These are phyloP conservation scores for Polyergus mexicanus DNA, from an alignment of 1,140 invertebrate species.

Conservation along the genomic window DNA sequence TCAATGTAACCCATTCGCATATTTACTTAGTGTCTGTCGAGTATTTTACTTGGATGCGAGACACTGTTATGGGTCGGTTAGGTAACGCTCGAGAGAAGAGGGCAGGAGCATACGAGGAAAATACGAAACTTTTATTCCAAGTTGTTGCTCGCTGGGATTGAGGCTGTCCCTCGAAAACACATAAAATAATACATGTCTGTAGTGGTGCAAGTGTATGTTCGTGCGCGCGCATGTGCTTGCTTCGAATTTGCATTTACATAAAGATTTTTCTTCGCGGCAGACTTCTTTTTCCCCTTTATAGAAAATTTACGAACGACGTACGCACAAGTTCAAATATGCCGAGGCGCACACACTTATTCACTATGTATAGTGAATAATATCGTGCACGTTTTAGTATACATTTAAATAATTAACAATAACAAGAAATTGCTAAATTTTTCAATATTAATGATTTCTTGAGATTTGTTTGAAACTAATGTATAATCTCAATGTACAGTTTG, in stretches of 20 bases:
- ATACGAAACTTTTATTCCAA: slow-evolving; percentile 67
- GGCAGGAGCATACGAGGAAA: slow-evolving; percentile 52
- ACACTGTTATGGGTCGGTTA: slow-evolving; percentile 46
- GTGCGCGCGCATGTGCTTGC: neutral
- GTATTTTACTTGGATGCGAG: slow-evolving; percentile 71
- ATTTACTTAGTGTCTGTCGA: slow-evolving; percentile 65
- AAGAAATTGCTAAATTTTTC: neutral
- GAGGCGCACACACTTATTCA: neutral
- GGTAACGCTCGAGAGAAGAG: slow-evolving; percentile 5
- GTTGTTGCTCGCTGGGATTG: slow-evolving; percentile 46
- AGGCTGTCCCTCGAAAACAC: slow-evolving; percentile 55
- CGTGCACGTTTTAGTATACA: no score
- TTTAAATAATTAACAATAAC: neutral
- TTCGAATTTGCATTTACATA: slow-evolving; percentile 48
- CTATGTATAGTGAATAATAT: neutral
- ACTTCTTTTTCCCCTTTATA: slow-evolving; percentile 10
- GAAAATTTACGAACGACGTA: slow-evolving; percentile 17
- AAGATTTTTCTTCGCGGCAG: slow-evolving; percentile 43
- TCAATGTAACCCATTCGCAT: slow-evolving; percentile 68
- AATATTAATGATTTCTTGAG: neutral
- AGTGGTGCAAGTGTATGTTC: slow-evolving; percentile 13
- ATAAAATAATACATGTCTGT: slow-evolving; percentile 46
- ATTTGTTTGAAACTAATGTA: neutral
- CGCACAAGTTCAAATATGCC: neutral
- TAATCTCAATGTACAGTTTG: no score